Evolutionary conservation across 2,888 invertebrate genomes (phyloP).

Genomic region (Acleris laterana): DNA sequence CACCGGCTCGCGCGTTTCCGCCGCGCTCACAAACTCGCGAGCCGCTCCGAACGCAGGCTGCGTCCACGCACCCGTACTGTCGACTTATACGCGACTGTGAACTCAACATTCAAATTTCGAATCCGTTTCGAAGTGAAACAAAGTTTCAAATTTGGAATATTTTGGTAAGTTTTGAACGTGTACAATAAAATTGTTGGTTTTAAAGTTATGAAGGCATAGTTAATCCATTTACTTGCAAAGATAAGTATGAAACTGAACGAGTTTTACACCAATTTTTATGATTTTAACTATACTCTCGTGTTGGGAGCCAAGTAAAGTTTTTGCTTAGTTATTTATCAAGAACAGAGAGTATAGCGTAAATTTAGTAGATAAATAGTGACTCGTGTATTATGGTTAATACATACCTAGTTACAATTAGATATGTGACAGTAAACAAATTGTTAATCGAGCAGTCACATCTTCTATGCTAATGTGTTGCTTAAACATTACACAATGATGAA

Average conservation of each 20-base stretch:
- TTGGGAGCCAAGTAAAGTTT: too few species aligned
- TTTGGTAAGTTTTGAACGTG: slow-evolving; percentile 16
- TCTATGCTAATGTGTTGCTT: slow-evolving; percentile 19
- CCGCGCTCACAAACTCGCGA: slow-evolving; percentile 41
- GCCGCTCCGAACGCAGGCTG: slow-evolving; percentile 40
- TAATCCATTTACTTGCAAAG: too few species aligned
- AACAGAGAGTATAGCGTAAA: too few species aligned
- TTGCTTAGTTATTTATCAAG: too few species aligned
- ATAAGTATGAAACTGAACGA: too few species aligned
- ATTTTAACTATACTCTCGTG: too few species aligned
- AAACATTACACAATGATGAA: slow-evolving; percentile 23
- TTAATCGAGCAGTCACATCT: slow-evolving; percentile 10
- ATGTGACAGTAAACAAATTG: slow-evolving; percentile 2
- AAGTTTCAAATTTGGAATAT: not conserved
- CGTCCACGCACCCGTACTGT: slow-evolving; percentile 25
- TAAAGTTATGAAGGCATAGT: too few species aligned
- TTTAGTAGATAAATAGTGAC: too few species aligned
- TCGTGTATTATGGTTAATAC: too few species aligned
- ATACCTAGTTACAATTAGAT: too few species aligned
- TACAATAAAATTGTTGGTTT: not conserved
- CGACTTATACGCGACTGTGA: slow-evolving; percentile 37
- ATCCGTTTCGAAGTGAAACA: not conserved
- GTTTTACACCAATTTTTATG: too few species aligned
- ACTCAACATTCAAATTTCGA: slow-evolving; percentile 29
- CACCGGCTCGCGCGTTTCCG: slow-evolving; percentile 40